Evolutionary conservation across 2,888 invertebrate species (phyloP).

Genomic region (Autographa pulchrina): DNA sequence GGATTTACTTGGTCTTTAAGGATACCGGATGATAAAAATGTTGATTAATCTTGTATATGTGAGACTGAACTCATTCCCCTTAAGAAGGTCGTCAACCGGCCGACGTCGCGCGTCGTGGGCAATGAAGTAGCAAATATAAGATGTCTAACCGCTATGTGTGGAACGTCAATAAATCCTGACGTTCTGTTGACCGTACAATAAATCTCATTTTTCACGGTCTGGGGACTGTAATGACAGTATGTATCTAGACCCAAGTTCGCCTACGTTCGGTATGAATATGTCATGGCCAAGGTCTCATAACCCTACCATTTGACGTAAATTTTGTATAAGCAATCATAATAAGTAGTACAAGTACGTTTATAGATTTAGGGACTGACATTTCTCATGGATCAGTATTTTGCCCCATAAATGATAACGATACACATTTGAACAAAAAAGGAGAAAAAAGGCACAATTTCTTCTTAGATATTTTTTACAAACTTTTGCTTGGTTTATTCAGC

Average conservation of each 20-base stretch:
- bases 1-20: not conserved
- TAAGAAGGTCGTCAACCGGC: not conserved
- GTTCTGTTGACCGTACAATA: not conserved
- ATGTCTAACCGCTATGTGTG: not conserved
- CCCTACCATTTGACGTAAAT: not conserved
- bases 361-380: not conserved
- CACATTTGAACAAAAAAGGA: not conserved
- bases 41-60: not conserved
- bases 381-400: not conserved
- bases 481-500: not conserved
- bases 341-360: not conserved
- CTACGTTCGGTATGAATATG: not conserved
- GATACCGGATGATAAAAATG: not conserved
- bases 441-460: too few relatives aligned
- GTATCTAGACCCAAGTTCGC: not conserved
- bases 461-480: not conserved
- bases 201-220: not conserved
- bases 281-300: not conserved
- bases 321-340: not conserved
- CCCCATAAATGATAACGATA: too few relatives aligned
- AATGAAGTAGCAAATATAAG: constrained; percentile 1
- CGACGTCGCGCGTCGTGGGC: not conserved
- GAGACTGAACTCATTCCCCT: not conserved
- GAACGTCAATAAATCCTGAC: constrained; percentile 5
- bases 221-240: not conserved